phyloP scores from a whole-genome alignment of 2,888 invertebrate genomes.

The Hydrotaea cyrtoneurina region DNA sequence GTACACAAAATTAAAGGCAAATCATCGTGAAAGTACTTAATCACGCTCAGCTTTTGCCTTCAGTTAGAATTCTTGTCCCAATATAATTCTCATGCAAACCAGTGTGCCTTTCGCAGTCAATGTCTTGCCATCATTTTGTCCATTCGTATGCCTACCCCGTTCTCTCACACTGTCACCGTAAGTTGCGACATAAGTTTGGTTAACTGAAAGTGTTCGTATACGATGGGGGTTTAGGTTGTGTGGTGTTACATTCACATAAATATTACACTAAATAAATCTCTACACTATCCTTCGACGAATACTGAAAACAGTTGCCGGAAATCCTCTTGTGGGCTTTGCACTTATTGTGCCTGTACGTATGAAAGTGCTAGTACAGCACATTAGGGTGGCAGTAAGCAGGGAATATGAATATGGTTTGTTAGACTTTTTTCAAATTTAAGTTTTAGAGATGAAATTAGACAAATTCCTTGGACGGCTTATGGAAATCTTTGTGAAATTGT shows the following conservation, averaged over 20 bases:
- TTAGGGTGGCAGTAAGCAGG: no score
- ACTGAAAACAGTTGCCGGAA: conserved; percentile 35
- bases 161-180: conserved; percentile 25
- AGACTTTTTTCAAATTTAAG: no score
- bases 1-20: no score
- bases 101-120: conserved; percentile 45
- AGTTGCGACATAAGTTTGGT: conserved; percentile 58
- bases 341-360: conserved; percentile 30
- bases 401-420: no score
- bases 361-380: no score
- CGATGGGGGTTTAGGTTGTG: not conserved
- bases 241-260: conserved; percentile 45
- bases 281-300: conserved; percentile 42
- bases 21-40: no score
- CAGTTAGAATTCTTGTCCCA: no score
- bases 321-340: conserved; percentile 58
- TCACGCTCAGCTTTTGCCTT: no score
- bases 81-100: no score
- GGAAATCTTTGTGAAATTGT: no score
- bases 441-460: no score
- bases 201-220: conserved; percentile 26
- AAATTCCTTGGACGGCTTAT: no score
- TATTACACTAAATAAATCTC: conserved; percentile 59
- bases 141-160: not conserved
- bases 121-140: not conserved